Percentiles rank a stretch among this genome's conserved stretches.
These are phyloP conservation scores for Aphelocoma coerulescens DNA, from an alignment of 2,113 vertebrate genomes.

Conservation along the genomic window DNA sequence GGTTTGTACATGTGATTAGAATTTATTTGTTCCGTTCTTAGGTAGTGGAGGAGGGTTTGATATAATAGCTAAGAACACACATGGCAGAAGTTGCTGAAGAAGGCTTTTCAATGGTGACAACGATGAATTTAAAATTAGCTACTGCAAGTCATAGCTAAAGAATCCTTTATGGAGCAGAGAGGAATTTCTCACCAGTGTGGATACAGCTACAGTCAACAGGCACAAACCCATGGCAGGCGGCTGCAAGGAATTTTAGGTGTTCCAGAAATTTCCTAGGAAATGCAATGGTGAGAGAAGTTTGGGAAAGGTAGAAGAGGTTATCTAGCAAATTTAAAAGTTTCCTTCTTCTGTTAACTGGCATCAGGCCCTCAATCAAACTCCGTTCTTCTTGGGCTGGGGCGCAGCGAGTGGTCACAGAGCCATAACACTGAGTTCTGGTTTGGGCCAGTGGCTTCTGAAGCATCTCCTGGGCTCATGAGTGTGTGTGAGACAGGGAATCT, in stretches of 20 bases:
- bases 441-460: background rate
- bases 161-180: background rate
- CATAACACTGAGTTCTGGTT: background rate
- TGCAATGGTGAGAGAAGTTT: rapidly evolving
- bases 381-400: background rate
- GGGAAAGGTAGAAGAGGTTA: background rate
- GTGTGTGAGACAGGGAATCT: background rate
- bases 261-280: background rate
- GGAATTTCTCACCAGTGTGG: background rate
- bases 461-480: background rate
- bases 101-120: background rate
- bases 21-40: constrained; percentile 51
- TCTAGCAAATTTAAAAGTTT: background rate
- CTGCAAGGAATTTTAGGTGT: background rate
- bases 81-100: constrained; percentile 40
- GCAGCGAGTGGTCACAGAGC: background rate
- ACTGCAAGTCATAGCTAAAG: background rate
- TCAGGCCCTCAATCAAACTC: background rate
- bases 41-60: background rate
- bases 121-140: constrained; percentile 29
- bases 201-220: background rate
- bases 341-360: background rate
- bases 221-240: background rate
- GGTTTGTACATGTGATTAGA: constrained; percentile 56
- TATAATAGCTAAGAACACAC: constrained; percentile 12